Base-by-base conservation (phyloP, 2,888 invertebrate species). In the Pheosia tremula region DNA sequence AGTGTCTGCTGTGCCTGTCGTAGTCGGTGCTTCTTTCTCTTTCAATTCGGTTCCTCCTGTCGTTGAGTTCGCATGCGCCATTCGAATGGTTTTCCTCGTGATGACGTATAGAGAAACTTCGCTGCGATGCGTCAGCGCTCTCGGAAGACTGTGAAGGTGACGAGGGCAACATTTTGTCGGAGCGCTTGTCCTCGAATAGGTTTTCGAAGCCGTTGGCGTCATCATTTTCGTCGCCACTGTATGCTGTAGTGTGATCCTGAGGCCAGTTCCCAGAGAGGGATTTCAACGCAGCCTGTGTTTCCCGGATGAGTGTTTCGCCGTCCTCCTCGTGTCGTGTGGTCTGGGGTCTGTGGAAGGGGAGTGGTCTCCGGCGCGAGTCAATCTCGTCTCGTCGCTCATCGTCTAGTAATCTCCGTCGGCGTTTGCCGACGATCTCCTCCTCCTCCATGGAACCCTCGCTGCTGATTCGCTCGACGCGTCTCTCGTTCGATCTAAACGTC, bases 201-300 rank as follows among this genome's bases (percentile, higher is more conserved):
- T 97, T 97, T 81, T 97, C 97, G 78, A 97, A 97, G 59, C 96
- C 96, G 53, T 96, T 96, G 43, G 96, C 96, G 77, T 97, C 97
- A 70, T 97, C 97, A 77, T 96, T 96, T 67, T 96, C 95, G 68
- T 95, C 95, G 59, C 95, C 90, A 61, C 96, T 95, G 77, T 96
- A 96, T 8, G 94, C 81, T 45, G 95, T 95, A 7, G 95, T 95
- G 39, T 96, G 95, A 11, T 96, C 96, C n/a, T 88, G 85, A 6
- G 96, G 96, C 97, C 97, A 97, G 84, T 96, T 97, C 13, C 97
- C 97, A 0, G 98, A 97, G n/a, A 98, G 90, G 74, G 97, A 97
- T 85, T 97, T 97, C 43, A 98, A 87, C 0, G 98, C 98, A 1
- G 97, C 97, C 84, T 98, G 98, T 3, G 98, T 98, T 86, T 98